phyloP scores from a whole-genome alignment of 2,888 invertebrate species.

The Lobophora halterata region DNA sequence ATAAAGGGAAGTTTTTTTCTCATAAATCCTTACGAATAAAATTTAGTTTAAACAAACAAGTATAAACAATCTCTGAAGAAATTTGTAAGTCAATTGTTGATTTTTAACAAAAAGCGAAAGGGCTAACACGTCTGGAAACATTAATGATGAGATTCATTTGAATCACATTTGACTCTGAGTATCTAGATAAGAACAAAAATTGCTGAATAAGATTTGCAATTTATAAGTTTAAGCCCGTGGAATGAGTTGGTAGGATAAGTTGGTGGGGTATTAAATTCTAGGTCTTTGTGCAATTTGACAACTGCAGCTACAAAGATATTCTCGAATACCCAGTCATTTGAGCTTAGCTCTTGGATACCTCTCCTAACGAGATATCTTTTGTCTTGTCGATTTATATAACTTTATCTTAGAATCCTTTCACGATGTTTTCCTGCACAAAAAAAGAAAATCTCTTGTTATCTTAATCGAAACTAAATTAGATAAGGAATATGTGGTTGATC shows the following conservation, averaged over 20 bases:
- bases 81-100: no score
- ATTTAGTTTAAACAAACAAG: no score
- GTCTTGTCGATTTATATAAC: constrained; percentile 15
- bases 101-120: no score
- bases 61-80: no score
- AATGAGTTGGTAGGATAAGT: constrained; percentile 45
- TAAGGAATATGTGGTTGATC: no score
- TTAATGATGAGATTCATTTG: constrained; percentile 23
- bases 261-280: constrained; percentile 55
- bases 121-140: constrained; percentile 17
- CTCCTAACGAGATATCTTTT: constrained; percentile 28
- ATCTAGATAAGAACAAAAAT: constrained; percentile 19
- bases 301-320: constrained; percentile 50
- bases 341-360: constrained; percentile 33
- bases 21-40: no score
- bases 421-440: no score
- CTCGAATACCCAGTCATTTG: constrained; percentile 43
- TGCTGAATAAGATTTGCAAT: constrained; percentile 35
- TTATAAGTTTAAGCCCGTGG: constrained; percentile 49
- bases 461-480: constrained; percentile 1
- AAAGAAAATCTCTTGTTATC: no score
- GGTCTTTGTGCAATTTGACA: constrained; percentile 69
- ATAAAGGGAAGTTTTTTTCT: no score
- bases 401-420: constrained; percentile 14
- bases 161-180: constrained; percentile 22